Evolutionary conservation across 2,797 vertebrate genomes (phyloP).

Genomic region (Synanceia verrucosa): DNA sequence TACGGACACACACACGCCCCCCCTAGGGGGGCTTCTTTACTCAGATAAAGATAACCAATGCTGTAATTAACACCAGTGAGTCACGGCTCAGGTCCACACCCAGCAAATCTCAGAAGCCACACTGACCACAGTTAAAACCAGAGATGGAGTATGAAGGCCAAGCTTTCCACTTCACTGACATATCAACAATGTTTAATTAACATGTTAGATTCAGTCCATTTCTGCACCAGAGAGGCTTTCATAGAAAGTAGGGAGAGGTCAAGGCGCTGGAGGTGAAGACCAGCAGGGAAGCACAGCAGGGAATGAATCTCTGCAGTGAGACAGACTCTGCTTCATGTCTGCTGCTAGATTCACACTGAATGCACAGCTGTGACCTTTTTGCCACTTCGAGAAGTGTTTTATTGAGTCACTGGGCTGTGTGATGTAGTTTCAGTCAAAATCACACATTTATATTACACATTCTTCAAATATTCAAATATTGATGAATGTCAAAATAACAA

Average conservation of each 20-base stretch:
- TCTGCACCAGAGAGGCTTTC: constrained; percentile 13
- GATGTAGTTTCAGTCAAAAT: neutral
- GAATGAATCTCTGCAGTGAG: neutral
- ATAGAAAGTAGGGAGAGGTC: constrained; percentile 16
- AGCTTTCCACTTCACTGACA: constrained; percentile 22
- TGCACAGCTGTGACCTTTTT: too few relatives aligned
- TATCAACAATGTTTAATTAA: constrained; percentile 48
- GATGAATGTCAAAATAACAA: fast-evolving
- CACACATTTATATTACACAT: neutral
- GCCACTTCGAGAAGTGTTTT: too few relatives aligned
- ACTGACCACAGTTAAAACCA: constrained; percentile 18
- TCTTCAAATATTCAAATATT: neutral
- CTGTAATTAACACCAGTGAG: constrained; percentile 67
- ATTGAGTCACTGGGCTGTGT: neutral
- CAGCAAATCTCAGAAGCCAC: constrained; percentile 26
- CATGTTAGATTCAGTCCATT: constrained; percentile 10
- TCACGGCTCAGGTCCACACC: constrained; percentile 32
- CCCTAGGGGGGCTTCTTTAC: constrained; percentile 32
- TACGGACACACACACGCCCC: constrained; percentile 7
- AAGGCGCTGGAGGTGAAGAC: constrained; percentile 16
- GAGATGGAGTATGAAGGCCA: constrained; percentile 1
- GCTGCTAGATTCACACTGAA: neutral
- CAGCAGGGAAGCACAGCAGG: neutral
- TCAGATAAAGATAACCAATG: constrained; percentile 57
- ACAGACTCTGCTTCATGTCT: neutral